These are phyloP conservation scores for Cavia aperea DNA, from an alignment of 2,113 vertebrate species.

Conservation along the genomic window DNA sequence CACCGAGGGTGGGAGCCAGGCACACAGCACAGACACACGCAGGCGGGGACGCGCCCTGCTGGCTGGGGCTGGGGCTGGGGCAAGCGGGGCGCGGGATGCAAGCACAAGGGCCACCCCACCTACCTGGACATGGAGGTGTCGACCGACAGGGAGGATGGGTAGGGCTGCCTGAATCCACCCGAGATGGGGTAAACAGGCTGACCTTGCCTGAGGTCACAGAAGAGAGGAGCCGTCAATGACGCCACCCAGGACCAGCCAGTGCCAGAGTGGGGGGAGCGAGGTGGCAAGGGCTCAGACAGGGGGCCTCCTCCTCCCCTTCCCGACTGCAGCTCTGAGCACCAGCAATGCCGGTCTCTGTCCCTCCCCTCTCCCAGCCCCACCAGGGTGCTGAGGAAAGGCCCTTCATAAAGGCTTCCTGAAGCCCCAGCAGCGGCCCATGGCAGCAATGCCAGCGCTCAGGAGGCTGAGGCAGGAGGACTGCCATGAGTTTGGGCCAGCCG, in stretches of 20 bases:
- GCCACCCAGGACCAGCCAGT: neutral
- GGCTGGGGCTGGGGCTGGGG: conserved; percentile 72
- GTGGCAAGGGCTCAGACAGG: neutral
- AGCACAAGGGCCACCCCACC: conserved; percentile 76
- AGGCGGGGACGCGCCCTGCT: conserved; percentile 66
- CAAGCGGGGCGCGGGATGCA: conserved; percentile 76
- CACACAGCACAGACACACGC: conserved; percentile 72
- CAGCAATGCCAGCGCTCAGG: neutral
- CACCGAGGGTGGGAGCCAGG: conserved; percentile 76
- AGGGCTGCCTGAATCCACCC: conserved; percentile 85
- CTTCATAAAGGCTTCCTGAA: neutral
- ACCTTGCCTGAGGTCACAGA: conserved; percentile 86
- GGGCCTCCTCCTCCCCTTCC: neutral
- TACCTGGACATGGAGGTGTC: conserved; percentile 85
- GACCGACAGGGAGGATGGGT: conserved; percentile 83
- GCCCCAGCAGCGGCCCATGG: neutral
- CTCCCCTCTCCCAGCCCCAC: neutral
- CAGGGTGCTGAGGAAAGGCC: neutral
- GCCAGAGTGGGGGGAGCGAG: neutral
- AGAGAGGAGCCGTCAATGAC: conserved; percentile 83
- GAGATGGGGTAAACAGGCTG: conserved; percentile 85
- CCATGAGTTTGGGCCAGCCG: neutral
- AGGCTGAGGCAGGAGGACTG: neutral
- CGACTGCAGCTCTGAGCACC: neutral
- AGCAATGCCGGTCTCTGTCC: neutral